Evolutionary conservation across 2,113 vertebrate genomes (phyloP), one percentile per base, ranked within the genome.

Genomic region (Psephotus haematonotus): DNA sequence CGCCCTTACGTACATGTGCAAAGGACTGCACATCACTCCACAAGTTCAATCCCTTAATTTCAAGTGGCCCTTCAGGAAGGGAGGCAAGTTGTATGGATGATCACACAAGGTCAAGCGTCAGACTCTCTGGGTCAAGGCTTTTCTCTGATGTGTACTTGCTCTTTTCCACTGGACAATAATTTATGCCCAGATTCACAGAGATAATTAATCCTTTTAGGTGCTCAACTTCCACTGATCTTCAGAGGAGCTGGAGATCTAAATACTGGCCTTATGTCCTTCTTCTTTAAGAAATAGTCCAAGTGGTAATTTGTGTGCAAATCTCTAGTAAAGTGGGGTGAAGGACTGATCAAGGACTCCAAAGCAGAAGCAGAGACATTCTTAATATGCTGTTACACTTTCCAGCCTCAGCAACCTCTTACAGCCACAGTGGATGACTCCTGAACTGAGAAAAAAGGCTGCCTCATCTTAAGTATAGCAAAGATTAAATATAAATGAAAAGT

Each of bases 251-350:
- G 74, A 28, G 16, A 28, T n/a, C 23, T 64, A 75, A 91, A 47
- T 3, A 55, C 16, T 8, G 6, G 6, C n/a, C 46, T 78, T 46
- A n/a, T 0, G 2, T n/a, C 37, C 24, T 41, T 39, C 31, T 69
- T 80, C 63, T n/a, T 31, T 29, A 59, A 84, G 59, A 75, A 17
- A 11, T 0, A 28, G 4, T 8, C n/a, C 28, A 81, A 50, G 53
- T 0, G 1, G n/a, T 37, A 50, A 6, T 14, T 33, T 1, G 1
- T 17, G 13, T 35, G 52, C 25, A 84, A 37, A 18, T 29, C 17
- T 69, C 12, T 46, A 74, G 29, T 13, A 9, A 59, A 68, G 29
- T 11, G 46, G 6, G 49, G 27, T 33, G 67, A 77, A 90, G 82
- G 82, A 60, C 13, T 60, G 43, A 28, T 8, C 41, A 64, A 62